Conservation (phyloP, 2,888 invertebrate species). For the Clanis bilineata region DNA sequence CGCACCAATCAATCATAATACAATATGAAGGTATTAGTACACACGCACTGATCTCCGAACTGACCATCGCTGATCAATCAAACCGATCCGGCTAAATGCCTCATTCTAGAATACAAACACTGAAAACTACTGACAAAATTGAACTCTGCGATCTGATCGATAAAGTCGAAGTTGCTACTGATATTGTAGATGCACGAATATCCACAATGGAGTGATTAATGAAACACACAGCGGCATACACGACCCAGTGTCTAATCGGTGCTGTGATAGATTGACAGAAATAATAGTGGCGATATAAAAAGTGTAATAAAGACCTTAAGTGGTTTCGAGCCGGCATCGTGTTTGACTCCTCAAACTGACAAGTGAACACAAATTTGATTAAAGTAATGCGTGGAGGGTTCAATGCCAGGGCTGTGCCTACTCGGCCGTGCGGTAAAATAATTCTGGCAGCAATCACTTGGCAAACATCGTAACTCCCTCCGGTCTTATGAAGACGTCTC, state of each 20-base stretch:
- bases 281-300: conserved; percentile 14
- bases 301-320: conserved; percentile 15
- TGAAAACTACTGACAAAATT: conserved; percentile 29
- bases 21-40: conserved; percentile 61
- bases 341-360: conserved; percentile 10
- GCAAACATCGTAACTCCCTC: not conserved
- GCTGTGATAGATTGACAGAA: conserved; percentile 46
- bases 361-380: conserved; percentile 3
- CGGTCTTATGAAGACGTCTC: not conserved
- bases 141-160: conserved; percentile 28
- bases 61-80: conserved; percentile 70
- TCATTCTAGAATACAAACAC: conserved; percentile 43
- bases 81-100: conserved; percentile 64
- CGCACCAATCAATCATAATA: conserved; percentile 53
- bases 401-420: not conserved
- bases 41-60: conserved; percentile 66
- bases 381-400: conserved; percentile 2
- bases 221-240: conserved; percentile 58
- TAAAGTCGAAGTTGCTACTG: conserved; percentile 38
- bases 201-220: conserved; percentile 69
- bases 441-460: not conserved
- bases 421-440: not conserved
- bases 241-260: conserved; percentile 62
- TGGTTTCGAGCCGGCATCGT: conserved; percentile 1
- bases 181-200: conserved; percentile 39